Conservation (phyloP, 2,888 invertebrate species). For the Nomada fucata region DNA sequence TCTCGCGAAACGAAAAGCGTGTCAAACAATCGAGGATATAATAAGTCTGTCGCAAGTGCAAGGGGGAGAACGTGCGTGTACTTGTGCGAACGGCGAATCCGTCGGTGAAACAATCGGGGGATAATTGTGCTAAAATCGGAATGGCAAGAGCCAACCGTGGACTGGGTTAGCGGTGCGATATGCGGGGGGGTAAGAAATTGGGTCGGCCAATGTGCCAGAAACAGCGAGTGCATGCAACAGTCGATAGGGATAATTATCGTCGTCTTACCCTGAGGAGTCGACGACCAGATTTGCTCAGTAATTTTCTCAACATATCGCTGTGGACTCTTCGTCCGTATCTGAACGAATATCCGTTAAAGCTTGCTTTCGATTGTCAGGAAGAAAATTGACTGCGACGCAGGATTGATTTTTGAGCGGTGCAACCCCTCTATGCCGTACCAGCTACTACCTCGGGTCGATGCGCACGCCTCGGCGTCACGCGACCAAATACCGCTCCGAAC, state of each 20-base stretch:
- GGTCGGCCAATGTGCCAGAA: conserved; percentile 58
- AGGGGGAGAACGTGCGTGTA: no score
- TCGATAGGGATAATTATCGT: conserved; percentile 20
- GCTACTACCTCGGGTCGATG: conserved; percentile 62
- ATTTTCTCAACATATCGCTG: conserved; percentile 78
- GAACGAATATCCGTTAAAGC: background rate
- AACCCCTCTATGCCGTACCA: conserved; percentile 18
- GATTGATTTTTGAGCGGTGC: conserved; percentile 65
- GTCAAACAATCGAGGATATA: no score
- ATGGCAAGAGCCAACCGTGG: background rate
- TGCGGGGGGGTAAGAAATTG: conserved; percentile 44
- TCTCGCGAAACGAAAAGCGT: no score
- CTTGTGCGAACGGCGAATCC: no score
- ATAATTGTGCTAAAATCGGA: conserved; percentile 13
- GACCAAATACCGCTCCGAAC: conserved; percentile 78
- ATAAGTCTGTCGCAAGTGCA: no score
- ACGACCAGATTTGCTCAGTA: conserved; percentile 80
- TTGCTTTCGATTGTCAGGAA: conserved; percentile 7
- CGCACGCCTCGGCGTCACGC: conserved; percentile 73
- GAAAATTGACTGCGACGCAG: conserved; percentile 25
- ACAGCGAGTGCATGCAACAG: conserved; percentile 46
- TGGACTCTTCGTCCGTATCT: background rate
- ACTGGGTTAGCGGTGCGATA: conserved; percentile 23
- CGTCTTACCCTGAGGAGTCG: conserved; percentile 80
- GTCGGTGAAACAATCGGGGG: background rate